These are phyloP conservation scores for Columbina picui DNA, from an alignment of 2,113 vertebrate species.

Conservation along the genomic window DNA sequence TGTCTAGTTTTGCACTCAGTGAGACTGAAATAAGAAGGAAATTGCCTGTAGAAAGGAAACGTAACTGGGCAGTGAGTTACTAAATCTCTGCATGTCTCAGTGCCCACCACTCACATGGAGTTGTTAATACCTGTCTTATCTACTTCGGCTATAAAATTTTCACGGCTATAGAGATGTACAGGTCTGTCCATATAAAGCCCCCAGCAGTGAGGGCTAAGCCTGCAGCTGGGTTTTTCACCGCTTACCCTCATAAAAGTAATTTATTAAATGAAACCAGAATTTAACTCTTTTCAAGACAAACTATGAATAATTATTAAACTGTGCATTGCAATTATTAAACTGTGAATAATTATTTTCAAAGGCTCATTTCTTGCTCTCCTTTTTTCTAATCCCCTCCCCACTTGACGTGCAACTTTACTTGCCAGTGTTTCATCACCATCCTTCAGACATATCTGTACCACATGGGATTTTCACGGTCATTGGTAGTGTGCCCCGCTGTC, in stretches of 20 bases:
- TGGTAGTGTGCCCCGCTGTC: accelerated
- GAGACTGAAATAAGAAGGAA: background rate
- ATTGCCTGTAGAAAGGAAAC: background rate
- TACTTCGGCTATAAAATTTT: background rate
- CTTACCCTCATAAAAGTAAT: background rate
- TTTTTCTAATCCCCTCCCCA: background rate
- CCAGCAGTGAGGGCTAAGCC: background rate
- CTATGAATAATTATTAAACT: too few relatives aligned
- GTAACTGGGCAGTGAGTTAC: background rate
- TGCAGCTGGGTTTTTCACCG: background rate
- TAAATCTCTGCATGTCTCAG: background rate
- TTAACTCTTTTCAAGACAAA: background rate
- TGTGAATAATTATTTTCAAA: background rate
- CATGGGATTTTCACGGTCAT: background rate
- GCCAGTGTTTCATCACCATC: background rate
- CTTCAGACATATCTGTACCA: background rate
- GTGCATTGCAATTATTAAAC: too few relatives aligned
- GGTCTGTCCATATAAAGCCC: background rate
- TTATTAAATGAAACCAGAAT: background rate
- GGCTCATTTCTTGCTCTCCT: background rate
- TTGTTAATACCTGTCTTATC: background rate
- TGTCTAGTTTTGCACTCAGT: background rate
- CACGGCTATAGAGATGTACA: background rate
- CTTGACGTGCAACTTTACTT: background rate
- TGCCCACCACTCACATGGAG: background rate